phyloP scores from a whole-genome alignment of 2,888 invertebrate species.

The Microchrysa polita region DNA sequence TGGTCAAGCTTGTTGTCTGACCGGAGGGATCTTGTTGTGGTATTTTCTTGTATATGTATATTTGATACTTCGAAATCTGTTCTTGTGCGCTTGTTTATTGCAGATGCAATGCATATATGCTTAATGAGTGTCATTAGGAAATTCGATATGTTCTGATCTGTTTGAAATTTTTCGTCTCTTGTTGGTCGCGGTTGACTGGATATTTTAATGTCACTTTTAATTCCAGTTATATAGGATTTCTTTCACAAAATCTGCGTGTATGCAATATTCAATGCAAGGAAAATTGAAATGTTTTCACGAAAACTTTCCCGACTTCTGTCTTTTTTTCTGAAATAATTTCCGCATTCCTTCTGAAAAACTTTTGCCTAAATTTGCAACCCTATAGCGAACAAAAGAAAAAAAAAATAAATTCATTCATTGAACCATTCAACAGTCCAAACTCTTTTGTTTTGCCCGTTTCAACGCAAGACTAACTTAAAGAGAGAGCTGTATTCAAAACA shows the following conservation, averaged over 20 bases:
- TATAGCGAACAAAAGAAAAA: too few species aligned
- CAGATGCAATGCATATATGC: constrained; percentile 45
- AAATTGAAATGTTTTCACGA: too few species aligned
- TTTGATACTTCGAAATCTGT: constrained; percentile 38
- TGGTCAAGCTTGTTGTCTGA: not conserved
- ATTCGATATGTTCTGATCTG: constrained; percentile 53
- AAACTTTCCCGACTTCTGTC: too few species aligned
- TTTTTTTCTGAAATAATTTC: too few species aligned
- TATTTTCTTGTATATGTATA: not conserved
- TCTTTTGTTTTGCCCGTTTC: too few species aligned
- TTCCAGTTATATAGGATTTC: not conserved
- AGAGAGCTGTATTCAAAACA: constrained; percentile 35
- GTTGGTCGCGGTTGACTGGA: not conserved
- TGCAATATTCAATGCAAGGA: too few species aligned
- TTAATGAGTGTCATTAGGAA: constrained; percentile 55
- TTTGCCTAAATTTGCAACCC: too few species aligned
- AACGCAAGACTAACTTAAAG: not conserved
- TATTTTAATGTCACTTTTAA: constrained; percentile 5
- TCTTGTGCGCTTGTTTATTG: constrained; percentile 33
- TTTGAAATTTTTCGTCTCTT: not conserved
- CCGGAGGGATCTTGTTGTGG: constrained; percentile 4
- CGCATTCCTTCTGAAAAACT: too few species aligned
- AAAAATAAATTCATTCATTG: too few species aligned
- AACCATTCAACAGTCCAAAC: too few species aligned
- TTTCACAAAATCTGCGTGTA: too few species aligned